phyloP scores from a whole-genome alignment of 2,888 invertebrate species.

The Villa cingulata region DNA sequence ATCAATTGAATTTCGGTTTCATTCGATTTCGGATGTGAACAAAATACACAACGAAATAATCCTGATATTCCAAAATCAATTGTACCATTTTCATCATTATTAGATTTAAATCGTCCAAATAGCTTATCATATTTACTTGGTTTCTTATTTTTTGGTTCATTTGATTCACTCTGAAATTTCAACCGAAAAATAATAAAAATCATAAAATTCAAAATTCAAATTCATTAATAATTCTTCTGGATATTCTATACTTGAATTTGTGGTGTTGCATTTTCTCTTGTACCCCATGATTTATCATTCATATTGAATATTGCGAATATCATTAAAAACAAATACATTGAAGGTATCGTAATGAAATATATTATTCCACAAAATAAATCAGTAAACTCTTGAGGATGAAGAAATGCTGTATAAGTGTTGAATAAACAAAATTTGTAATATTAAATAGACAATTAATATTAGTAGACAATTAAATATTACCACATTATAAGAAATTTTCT shows the following conservation, averaged over 20 bases:
- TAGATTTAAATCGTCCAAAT: slow-evolving; percentile 22
- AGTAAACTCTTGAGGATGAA: slow-evolving; percentile 68
- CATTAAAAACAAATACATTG: slow-evolving; percentile 85
- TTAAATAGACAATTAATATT: too few relatives aligned
- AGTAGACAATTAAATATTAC: too few relatives aligned
- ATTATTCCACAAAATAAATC: slow-evolving; percentile 64
- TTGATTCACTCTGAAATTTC: slow-evolving; percentile 3
- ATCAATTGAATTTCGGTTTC: slow-evolving; percentile 36
- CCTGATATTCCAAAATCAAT: slow-evolving; percentile 37
- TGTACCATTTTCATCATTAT: slow-evolving; percentile 36
- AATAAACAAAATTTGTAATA: neutral
- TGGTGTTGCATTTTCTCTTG: slow-evolving; percentile 54
- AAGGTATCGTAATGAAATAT: slow-evolving; percentile 84
- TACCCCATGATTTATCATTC: slow-evolving; percentile 91
- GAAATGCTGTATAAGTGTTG: slow-evolving; percentile 40
- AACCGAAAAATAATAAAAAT: neutral
- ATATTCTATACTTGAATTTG: neutral
- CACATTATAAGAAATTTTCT: too few relatives aligned
- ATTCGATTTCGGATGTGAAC: slow-evolving; percentile 36
- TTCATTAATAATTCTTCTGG: too few relatives aligned
- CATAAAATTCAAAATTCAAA: neutral
- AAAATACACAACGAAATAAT: slow-evolving; percentile 42
- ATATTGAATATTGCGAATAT: slow-evolving; percentile 87
- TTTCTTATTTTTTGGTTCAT: slow-evolving; percentile 8
- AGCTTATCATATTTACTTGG: slow-evolving; percentile 16